phyloP scores from a whole-genome alignment of 2,797 vertebrate genomes.

The Tarsius wallacei region DNA sequence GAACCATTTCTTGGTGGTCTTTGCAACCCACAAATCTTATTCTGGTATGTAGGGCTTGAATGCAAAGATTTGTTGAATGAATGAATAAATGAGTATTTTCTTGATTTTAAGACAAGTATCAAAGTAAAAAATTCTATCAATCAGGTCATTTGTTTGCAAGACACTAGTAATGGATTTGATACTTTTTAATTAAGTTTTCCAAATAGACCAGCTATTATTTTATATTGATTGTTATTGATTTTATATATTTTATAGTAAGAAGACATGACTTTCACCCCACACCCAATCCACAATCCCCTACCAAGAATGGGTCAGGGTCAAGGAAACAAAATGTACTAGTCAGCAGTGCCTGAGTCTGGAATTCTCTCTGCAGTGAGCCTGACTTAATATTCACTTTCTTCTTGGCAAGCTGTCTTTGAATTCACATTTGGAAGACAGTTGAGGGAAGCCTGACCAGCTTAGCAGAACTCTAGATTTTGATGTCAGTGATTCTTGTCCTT shows the following conservation, averaged over 20 bases:
- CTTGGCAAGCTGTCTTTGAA: background rate
- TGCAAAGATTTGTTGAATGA: background rate
- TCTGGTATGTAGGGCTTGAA: background rate
- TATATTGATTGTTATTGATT: background rate
- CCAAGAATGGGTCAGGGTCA: background rate
- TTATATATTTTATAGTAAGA: no score
- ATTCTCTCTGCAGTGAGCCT: background rate
- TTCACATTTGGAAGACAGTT: background rate
- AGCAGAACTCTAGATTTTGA: background rate
- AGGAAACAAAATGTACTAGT: background rate
- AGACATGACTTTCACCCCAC: background rate
- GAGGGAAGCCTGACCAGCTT: background rate
- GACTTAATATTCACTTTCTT: background rate
- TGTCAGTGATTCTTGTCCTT: background rate
- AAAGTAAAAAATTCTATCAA: background rate
- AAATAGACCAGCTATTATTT: background rate
- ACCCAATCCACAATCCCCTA: background rate
- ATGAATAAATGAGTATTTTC: constrained; percentile 12
- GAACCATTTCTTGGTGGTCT: background rate
- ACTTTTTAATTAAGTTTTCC: background rate
- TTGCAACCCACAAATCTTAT: background rate
- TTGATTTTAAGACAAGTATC: background rate
- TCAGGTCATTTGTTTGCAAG: background rate
- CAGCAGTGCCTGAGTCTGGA: background rate
- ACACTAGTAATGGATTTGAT: background rate